A percentile compares a stretch with the other conserved stretches of the same genome.
Conservation (phyloP, 2,113 vertebrate genomes). For the Platysteira castanea region DNA sequence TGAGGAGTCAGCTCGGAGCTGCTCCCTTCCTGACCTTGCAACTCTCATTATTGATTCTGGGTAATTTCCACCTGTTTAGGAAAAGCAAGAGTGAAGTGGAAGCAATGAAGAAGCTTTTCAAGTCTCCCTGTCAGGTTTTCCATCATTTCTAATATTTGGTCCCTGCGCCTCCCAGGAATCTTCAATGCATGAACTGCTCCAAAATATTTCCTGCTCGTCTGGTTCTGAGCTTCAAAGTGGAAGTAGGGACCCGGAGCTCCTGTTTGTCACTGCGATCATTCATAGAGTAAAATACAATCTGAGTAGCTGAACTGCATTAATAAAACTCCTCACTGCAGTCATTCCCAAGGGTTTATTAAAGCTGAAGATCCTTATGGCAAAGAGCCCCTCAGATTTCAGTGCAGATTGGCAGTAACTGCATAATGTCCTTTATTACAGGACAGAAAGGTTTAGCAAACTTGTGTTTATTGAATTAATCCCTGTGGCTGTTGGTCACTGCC, state of each 20-base stretch:
- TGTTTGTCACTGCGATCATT: not conserved
- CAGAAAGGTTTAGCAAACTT: not conserved
- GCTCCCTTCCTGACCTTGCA: conserved; percentile 64
- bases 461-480: not conserved
- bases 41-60: conserved; percentile 69
- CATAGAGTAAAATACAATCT: not conserved
- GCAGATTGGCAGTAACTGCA: not conserved
- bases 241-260: not conserved
- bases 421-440: not conserved
- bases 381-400: not conserved
- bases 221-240: not conserved
- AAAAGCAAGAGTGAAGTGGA: not conserved
- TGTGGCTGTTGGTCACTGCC: not conserved
- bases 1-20: conserved; percentile 59
- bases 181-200: not conserved
- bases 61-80: conserved; percentile 61
- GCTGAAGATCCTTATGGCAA: not conserved
- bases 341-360: not conserved
- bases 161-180: rapidly evolving
- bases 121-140: not conserved
- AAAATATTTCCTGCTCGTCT: not conserved
- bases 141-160: not conserved
- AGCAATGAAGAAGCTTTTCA: not conserved
- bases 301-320: not conserved
- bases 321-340: not conserved